Evolutionary conservation across 2,888 invertebrate species (phyloP).

Genomic region (Horisme vitalbata): DNA sequence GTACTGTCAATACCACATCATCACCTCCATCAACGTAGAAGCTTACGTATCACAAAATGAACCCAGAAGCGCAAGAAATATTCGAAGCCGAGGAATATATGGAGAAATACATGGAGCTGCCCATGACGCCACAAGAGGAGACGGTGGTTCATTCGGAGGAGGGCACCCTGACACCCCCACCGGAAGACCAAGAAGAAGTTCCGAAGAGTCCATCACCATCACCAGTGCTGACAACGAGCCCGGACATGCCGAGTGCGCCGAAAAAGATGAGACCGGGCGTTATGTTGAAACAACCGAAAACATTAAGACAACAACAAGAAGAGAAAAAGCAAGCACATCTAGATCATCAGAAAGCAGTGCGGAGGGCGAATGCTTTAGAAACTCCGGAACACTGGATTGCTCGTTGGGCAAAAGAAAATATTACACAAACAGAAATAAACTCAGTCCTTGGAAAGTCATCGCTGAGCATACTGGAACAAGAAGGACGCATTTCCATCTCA

Average conservation of each 20-base stretch:
- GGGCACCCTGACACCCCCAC: not conserved
- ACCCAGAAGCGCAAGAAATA: too few species aligned
- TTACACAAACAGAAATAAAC: conserved; percentile 11
- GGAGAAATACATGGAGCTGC: too few species aligned
- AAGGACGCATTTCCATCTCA: conserved; percentile 22
- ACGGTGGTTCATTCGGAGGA: not conserved
- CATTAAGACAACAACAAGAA: too few species aligned
- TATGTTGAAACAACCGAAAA: too few species aligned
- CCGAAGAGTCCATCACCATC: not conserved
- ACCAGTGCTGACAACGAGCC: too few species aligned
- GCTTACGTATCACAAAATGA: too few species aligned
- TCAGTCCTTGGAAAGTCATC: conserved; percentile 29
- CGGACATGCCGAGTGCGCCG: too few species aligned
- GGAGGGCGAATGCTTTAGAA: not conserved
- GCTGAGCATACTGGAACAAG: conserved; percentile 24
- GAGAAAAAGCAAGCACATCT: not conserved
- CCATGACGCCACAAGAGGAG: too few species aligned
- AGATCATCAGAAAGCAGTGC: not conserved
- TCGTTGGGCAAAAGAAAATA: conserved; percentile 10
- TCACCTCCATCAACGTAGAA: not conserved
- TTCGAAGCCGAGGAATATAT: too few species aligned
- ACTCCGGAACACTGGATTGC: conserved; percentile 1
- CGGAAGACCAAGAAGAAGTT: not conserved
- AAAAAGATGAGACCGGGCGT: too few species aligned
- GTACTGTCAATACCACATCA: not conserved